phyloP scores from a whole-genome alignment of 2,888 invertebrate species.

The Tachystola acroxantha region DNA sequence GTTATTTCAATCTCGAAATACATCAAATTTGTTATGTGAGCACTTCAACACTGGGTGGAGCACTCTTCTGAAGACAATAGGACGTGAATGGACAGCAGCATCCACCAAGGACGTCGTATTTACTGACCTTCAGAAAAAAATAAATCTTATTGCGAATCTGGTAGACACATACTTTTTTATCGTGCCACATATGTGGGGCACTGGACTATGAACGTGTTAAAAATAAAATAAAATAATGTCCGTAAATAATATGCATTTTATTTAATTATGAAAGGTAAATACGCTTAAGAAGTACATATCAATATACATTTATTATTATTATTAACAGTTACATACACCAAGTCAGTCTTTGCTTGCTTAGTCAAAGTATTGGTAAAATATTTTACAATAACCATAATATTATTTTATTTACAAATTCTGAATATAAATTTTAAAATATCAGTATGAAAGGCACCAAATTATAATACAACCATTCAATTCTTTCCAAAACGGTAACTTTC shows the following conservation, averaged over 20 bases:
- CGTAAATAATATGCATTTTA: conserved; percentile 43
- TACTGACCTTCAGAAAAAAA: too few species aligned
- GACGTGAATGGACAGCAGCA: too few species aligned
- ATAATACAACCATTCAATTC: conserved; percentile 10
- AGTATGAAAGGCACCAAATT: conserved; percentile 34
- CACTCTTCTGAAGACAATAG: too few species aligned
- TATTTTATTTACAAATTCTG: conserved; percentile 12
- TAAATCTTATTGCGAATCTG: too few species aligned
- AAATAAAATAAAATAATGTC: conserved; percentile 20
- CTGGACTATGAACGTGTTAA: too few species aligned
- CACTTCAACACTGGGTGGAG: too few species aligned
- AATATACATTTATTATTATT: conserved; percentile 40
- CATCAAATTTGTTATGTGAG: too few species aligned
- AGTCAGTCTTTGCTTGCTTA: conserved; percentile 78
- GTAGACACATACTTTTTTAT: too few species aligned
- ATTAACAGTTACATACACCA: conserved; percentile 43
- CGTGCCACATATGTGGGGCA: too few species aligned
- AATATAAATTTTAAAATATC: conserved; percentile 10
- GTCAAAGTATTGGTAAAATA: conserved; percentile 66
- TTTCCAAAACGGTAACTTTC: conserved; percentile 43
- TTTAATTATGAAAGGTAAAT: conserved; percentile 55
- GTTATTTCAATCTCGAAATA: too few species aligned
- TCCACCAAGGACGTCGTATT: too few species aligned
- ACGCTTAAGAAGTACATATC: conserved; percentile 50
- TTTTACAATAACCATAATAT: conserved; percentile 16